Evolutionary conservation across 1,140 invertebrate genomes (phyloP).

Genomic region (Drosophila chauvacae): DNA sequence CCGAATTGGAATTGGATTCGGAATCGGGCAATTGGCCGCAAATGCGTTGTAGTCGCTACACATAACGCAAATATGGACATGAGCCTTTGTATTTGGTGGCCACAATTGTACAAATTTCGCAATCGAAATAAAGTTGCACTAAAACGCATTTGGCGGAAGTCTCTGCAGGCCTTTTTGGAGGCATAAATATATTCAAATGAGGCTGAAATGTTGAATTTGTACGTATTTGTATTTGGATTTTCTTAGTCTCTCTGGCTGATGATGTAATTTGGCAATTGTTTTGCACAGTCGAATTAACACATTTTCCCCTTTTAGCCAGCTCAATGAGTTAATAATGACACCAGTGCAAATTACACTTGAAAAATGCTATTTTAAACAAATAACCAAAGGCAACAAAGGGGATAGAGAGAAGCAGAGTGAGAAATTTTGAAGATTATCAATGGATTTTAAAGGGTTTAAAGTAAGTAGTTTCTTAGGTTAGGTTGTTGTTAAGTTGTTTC

Average conservation of each 20-base stretch:
- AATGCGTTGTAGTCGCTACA: conserved; percentile 71
- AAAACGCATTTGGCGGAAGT: conserved; percentile 67
- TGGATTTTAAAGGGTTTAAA: background rate
- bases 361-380: background rate
- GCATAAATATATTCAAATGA: conserved; percentile 44
- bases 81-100: conserved; percentile 29
- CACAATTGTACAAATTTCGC: conserved; percentile 70
- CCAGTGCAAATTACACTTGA: conserved; percentile 17
- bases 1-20: conserved; percentile 74
- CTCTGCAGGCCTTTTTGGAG: background rate
- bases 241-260: conserved; percentile 7
- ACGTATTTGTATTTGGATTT: conserved; percentile 10
- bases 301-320: conserved; percentile 34
- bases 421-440: background rate
- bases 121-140: conserved; percentile 79
- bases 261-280: conserved; percentile 68
- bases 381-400: conserved; percentile 7
- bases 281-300: conserved; percentile 59
- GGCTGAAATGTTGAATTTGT: conserved; percentile 4
- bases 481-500: too few species aligned
- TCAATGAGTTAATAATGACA: conserved; percentile 70
- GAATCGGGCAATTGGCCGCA: conserved; percentile 70
- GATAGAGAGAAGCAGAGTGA: background rate
- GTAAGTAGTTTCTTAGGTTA: accelerated
- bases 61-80: conserved; percentile 79